Evolutionary conservation across 2,797 vertebrate species (phyloP), one percentile per base, ranked within the genome.

Genomic region (Macroramphosus scolopax): DNA sequence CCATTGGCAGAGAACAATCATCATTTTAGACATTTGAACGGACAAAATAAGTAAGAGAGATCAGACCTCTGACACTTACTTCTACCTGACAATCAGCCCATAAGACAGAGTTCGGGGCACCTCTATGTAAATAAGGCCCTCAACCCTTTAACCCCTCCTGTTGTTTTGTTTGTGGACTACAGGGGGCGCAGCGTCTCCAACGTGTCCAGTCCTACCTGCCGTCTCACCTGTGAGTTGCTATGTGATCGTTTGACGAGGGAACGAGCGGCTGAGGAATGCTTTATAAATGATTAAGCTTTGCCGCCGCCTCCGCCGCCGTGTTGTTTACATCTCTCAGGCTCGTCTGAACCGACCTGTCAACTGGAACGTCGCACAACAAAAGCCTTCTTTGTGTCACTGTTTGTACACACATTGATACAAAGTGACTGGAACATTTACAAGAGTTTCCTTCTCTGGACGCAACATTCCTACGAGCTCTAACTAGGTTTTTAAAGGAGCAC

Each of bases 241-340:
- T 12, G 26, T 46, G 47, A 49, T 12, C 6, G 13, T 40, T 5
- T 38, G 49, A 60, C 28, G 45, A 44, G 45, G 29, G 35, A 65
- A 48, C 12, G 40, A 57, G 49, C 33, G 0, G 0, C 28, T 13
- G 9, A 12, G 22, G 15, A 43, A 28, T 9, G 17, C 32, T 35
- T 20, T 10, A 74, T 78, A 17, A 83, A 83, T 84, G 57, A 78
- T 84, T 83, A 73, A 77, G 3, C 70, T 42, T 37, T 2, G n/a
- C 18, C 6, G 26, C 16, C 4, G 15, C 62, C 36, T n/a, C 18
- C 6, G 26, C 16, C 4, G 15, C 62, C 36, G 32, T 48, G 17
- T 39, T 47, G 63, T 73, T 78, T 65, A 74, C 34, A 65, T 41
- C 46, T 50, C 22, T n/a, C 3, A n/a, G 45, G 9, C 48, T 55